Evolutionary conservation across 2,888 invertebrate species (phyloP).

Genomic region (Ichneumoninae sp.): DNA sequence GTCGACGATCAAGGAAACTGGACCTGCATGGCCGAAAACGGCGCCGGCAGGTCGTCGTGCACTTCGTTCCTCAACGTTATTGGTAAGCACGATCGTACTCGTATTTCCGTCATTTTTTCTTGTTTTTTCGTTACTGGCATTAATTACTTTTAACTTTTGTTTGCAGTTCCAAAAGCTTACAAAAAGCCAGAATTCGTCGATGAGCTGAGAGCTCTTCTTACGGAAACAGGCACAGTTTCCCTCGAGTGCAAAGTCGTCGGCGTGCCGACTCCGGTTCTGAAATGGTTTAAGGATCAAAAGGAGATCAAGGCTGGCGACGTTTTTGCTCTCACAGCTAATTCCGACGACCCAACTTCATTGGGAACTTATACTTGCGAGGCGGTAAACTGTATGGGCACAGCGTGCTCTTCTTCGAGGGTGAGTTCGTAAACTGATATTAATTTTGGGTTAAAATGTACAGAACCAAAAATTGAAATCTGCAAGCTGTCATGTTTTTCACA

Average conservation of each 20-base stretch:
- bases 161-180: conserved; percentile 93
- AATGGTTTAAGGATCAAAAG: conserved; percentile 93
- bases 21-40: conserved; percentile 93
- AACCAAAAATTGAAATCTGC: background rate
- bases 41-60: conserved; percentile 90
- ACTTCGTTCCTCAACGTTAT: conserved; percentile 92
- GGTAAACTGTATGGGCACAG: conserved; percentile 94
- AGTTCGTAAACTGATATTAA: conserved; percentile 22
- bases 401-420: conserved; percentile 91
- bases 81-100: conserved; percentile 84
- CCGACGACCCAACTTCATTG: conserved; percentile 93
- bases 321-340: conserved; percentile 93
- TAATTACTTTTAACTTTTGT: background rate
- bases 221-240: conserved; percentile 95
- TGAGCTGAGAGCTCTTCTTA: conserved; percentile 92
- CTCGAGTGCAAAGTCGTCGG: conserved; percentile 96
- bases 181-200: conserved; percentile 95
- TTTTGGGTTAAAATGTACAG: background rate
- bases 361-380: conserved; percentile 96
- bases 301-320: conserved; percentile 96
- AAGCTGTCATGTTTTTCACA: conserved; percentile 50
- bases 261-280: conserved; percentile 92
- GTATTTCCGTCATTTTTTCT: background rate
- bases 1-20: conserved; percentile 94
- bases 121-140: background rate